A percentile compares a stretch with the other conserved stretches of the same genome.
phyloP scores from a whole-genome alignment of 2,113 vertebrate species.

The Varanus salvator region DNA sequence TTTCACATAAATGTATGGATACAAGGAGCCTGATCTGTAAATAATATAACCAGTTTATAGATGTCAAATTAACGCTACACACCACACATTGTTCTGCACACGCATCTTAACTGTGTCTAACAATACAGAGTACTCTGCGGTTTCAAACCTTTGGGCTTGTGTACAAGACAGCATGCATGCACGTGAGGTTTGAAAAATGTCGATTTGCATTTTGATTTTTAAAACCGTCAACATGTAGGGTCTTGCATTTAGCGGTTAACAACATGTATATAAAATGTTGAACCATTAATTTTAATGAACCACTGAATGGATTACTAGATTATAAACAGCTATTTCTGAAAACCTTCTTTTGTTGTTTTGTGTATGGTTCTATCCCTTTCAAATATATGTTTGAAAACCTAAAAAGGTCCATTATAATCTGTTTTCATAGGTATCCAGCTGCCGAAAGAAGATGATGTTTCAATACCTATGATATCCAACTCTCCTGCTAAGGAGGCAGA shows the following conservation, averaged over 20 bases:
- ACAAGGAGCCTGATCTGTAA: neutral
- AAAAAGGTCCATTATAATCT: neutral
- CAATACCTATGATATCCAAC: conserved; percentile 70
- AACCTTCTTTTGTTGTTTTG: neutral
- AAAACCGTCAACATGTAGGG: neutral
- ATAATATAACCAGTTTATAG: neutral
- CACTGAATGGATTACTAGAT: neutral
- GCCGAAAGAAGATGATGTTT: conserved; percentile 72
- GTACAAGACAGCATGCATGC: neutral
- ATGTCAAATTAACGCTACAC: neutral
- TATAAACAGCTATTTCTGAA: conserved; percentile 4
- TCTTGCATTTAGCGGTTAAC: neutral
- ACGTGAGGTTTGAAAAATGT: neutral
- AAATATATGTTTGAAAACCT: conserved; percentile 27
- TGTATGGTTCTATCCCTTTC: neutral
- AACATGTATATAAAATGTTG: neutral
- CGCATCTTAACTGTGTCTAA: neutral
- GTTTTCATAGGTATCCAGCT: conserved; percentile 72
- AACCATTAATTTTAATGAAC: neutral
- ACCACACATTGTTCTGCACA: neutral
- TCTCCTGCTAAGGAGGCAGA: conserved; percentile 74
- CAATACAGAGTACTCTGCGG: neutral
- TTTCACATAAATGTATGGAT: neutral
- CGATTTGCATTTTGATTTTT: neutral
- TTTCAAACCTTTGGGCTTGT: neutral